Evolutionary conservation across 2,888 invertebrate genomes (phyloP).

Genomic region (Odontocerum albicorne): DNA sequence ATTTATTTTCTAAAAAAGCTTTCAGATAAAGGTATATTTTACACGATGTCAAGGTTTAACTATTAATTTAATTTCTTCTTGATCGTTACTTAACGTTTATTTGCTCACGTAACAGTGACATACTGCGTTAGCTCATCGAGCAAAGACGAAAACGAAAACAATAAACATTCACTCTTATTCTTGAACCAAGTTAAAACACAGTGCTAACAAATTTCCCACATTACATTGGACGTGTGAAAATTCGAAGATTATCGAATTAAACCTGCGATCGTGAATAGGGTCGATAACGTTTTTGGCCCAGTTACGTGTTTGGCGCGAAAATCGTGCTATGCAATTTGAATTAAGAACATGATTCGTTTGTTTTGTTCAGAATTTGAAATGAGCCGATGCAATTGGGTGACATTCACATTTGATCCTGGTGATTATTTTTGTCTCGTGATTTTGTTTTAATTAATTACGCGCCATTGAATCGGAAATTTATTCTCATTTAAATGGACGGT

Average conservation of each 20-base stretch:
- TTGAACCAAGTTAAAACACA: conserved; percentile 11
- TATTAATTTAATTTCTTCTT: too few species aligned
- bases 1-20: too few species aligned
- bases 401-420: conserved; percentile 17
- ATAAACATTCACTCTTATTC: conserved; percentile 31
- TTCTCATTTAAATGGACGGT: too few species aligned
- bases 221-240: conserved; percentile 21
- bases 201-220: conserved; percentile 15
- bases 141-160: conserved; percentile 33
- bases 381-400: conserved; percentile 30
- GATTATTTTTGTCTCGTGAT: too few species aligned
- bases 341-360: conserved; percentile 30
- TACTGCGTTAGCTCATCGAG: conserved; percentile 3
- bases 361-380: conserved; percentile 28
- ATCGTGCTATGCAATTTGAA: conserved; percentile 33
- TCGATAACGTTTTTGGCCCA: conserved; percentile 29
- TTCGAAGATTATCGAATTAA: conserved; percentile 23
- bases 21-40: too few species aligned
- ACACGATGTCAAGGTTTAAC: too few species aligned
- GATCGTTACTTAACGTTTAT: neutral
- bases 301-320: conserved; percentile 34
- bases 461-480: too few species aligned
- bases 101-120: conserved; percentile 13
- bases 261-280: conserved; percentile 26
- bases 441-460: too few species aligned